phyloP scores from a whole-genome alignment of 2,113 vertebrate genomes.

The Corapipo altera region DNA sequence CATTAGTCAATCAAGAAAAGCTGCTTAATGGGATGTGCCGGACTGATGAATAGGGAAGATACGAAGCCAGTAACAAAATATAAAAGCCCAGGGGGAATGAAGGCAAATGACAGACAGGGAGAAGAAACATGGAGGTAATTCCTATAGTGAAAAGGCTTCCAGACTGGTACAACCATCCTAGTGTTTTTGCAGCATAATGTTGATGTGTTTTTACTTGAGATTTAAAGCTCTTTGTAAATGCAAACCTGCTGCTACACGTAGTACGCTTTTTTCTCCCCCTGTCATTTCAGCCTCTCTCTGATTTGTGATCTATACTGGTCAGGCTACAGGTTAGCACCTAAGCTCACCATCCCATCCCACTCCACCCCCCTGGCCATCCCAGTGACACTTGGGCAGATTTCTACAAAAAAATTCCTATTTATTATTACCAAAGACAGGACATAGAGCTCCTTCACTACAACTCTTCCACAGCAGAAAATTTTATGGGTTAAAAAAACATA shows the following conservation, averaged over 20 bases:
- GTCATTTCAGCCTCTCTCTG: background rate
- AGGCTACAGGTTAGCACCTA: background rate
- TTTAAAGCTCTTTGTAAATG: background rate
- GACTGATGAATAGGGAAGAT: slow-evolving; percentile 9
- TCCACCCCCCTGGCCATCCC: background rate
- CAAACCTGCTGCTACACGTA: background rate
- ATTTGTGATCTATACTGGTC: background rate
- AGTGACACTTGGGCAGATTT: background rate
- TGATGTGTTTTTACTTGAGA: background rate
- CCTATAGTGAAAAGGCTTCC: background rate
- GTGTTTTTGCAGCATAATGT: background rate
- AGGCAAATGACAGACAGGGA: background rate
- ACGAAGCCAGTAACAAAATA: background rate
- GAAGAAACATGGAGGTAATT: background rate
- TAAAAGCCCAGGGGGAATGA: background rate
- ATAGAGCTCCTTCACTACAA: background rate
- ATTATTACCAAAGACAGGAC: background rate
- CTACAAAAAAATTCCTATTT: background rate
- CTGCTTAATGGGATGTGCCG: background rate
- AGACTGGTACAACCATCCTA: background rate
- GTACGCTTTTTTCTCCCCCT: background rate
- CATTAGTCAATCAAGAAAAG: slow-evolving; percentile 46
- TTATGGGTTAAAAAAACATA: background rate
- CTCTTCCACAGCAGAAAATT: background rate
- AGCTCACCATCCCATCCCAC: background rate